Conservation (phyloP, 2,113 vertebrate genomes). For the Mobula hypostoma region DNA sequence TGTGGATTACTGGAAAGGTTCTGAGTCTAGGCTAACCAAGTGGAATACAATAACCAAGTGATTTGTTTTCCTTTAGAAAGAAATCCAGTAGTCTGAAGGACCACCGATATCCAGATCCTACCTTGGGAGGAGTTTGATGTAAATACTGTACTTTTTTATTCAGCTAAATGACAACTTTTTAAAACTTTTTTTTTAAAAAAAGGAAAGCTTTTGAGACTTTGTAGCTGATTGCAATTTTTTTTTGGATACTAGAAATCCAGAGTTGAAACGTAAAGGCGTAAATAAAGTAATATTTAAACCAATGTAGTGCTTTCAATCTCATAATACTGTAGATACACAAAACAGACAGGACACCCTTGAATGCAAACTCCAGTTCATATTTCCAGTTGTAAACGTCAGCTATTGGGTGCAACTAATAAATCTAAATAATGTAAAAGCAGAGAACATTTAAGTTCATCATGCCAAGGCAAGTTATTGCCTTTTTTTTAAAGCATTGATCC, state of each 20-base stretch:
- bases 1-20: not conserved
- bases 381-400: not conserved
- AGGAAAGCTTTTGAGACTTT: slow-evolving; percentile 29
- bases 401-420: not conserved
- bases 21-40: not conserved
- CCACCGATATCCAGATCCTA: not conserved
- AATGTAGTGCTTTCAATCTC: slow-evolving; percentile 4
- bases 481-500: not conserved
- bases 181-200: not conserved
- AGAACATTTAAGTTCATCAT: not conserved
- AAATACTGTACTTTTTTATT: slow-evolving; percentile 27
- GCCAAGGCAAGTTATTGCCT: not conserved
- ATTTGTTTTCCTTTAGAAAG: not conserved
- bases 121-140: slow-evolving; percentile 10
- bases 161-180: not conserved
- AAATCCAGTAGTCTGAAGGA: not conserved
- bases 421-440: not conserved
- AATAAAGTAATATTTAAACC: slow-evolving; percentile 31
- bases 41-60: not conserved
- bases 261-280: slow-evolving; percentile 9
- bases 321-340: not conserved
- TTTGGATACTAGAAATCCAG: not conserved
- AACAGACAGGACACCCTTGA: not conserved
- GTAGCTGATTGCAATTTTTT: slow-evolving; percentile 25
- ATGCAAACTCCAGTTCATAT: not conserved